A percentile compares a stretch with the other conserved stretches of the same genome.
Conservation (phyloP, 2,797 vertebrate species). For the Rhinophrynus dorsalis region DNA sequence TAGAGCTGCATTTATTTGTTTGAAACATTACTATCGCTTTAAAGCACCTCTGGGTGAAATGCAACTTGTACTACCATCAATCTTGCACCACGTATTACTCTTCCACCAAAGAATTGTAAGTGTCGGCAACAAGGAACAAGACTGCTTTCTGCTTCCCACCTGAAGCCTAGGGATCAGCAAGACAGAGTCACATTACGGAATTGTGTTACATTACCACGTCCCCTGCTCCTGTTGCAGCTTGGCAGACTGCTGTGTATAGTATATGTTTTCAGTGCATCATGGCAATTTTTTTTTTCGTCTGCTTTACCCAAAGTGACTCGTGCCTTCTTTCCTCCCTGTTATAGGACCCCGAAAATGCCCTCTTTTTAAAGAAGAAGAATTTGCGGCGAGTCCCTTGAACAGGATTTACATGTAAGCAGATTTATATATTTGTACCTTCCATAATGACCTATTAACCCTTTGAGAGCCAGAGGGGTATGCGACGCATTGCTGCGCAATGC, state of each 20-base stretch:
- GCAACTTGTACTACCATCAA: too few species aligned
- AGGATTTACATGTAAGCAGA: not conserved
- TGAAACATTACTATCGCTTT: too few species aligned
- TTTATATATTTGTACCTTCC: too few species aligned
- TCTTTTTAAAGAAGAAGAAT: not conserved
- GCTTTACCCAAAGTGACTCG: not conserved
- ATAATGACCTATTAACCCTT: too few species aligned
- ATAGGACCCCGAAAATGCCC: not conserved
- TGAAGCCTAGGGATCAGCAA: not conserved
- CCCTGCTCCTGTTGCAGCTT: not conserved
- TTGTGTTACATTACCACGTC: not conserved
- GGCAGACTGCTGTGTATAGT: not conserved
- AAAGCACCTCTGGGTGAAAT: too few species aligned
- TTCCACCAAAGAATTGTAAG: constrained; percentile 9
- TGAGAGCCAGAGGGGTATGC: too few species aligned
- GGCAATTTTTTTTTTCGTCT: not conserved
- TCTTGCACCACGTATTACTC: not conserved
- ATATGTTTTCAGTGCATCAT: constrained; percentile 5
- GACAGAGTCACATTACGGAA: constrained; percentile 12
- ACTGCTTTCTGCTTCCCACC: not conserved
- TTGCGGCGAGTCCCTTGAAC: not conserved
- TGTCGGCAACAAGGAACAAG: not conserved
- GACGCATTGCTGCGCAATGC: too few species aligned
- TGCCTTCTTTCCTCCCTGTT: not conserved
- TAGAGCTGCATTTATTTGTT: too few species aligned